Conservation (phyloP, 2,888 invertebrate species). For the Nephrocerus scutellatus region DNA sequence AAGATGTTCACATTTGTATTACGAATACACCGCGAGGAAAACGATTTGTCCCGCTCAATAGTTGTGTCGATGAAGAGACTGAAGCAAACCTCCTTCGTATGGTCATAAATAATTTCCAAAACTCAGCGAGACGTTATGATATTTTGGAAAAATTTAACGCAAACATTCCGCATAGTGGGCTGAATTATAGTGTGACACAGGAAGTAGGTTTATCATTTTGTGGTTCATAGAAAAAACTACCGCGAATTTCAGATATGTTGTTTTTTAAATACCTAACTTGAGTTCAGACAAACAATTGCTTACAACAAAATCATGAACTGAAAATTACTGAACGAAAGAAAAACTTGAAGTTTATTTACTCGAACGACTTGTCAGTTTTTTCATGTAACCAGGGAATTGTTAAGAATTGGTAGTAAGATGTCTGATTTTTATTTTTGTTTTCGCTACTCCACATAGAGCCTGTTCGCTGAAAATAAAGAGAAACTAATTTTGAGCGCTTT, state of each 20-base stretch:
- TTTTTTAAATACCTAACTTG: too few species aligned
- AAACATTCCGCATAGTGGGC: constrained; percentile 95
- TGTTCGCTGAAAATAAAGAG: constrained; percentile 98
- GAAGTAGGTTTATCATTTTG: constrained; percentile 62
- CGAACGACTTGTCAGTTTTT: constrained; percentile 1
- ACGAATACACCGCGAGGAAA: constrained; percentile 75
- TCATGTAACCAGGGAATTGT: neutral
- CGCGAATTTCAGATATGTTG: neutral
- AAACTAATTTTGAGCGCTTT: constrained; percentile 90
- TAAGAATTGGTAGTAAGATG: constrained; percentile 21
- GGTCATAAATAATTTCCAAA: constrained; percentile 53
- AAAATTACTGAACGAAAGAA: neutral
- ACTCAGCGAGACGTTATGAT: constrained; percentile 58
- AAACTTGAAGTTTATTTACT: neutral
- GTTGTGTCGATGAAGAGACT: constrained; percentile 92
- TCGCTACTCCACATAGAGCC: constrained; percentile 56
- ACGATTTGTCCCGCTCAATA: constrained; percentile 80
- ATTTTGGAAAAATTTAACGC: constrained; percentile 93
- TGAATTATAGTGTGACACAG: constrained; percentile 91
- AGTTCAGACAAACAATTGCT: too few species aligned
- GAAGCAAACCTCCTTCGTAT: constrained; percentile 71
- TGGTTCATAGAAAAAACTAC: constrained; percentile 4
- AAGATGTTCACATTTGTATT: constrained; percentile 92
- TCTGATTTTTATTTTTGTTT: constrained; percentile 19
- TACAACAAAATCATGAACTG: too few species aligned